Base-by-base conservation (phyloP, 2,797 vertebrate species). In the Neosilurus mollespiculum region DNA sequence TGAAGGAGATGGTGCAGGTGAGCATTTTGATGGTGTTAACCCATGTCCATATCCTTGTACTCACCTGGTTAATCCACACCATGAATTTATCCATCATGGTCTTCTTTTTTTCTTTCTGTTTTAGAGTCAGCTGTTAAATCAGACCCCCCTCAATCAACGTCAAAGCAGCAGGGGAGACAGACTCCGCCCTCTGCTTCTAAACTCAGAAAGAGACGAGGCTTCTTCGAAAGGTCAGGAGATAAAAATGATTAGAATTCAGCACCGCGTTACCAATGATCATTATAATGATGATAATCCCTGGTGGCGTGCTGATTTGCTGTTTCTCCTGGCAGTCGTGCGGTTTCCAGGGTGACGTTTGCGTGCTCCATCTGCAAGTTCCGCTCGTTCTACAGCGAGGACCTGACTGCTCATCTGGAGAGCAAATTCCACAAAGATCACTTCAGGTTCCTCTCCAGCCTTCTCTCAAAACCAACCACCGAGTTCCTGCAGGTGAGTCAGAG, bases 401-500 rank as follows among this genome's bases (percentile, higher is more conserved):
- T 99, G 96, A 92, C 92, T 58, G 87, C 82, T 81, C 97, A 98
- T 81, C 93, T 99, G 0, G 96, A 97, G 61, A 99, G 97, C 89
- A 96, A 94, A 78, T 99, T 99, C 90, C 97, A 99, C 86, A 97
- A 97, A 90, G 97, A 98, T 22, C 97, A 98, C 83, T 97, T 98
- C 85, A 96, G 95, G 88, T 99, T 95, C 26, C 95, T 99, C 0
- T 94, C 96, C 67, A 93, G 93, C 86, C 96, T 97, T 80, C 90
- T 99, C 73, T 95, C 96, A 10, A 96, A 97, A 71, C 96, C 97
- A 83, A 97, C 96, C 0, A 96, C 96, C 0, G 97, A 98, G 86
- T 99, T 99, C 85, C 92, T 98, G 24, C 94, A 98, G 95, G 97
- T 98, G 87, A 87, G 6, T 5, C 9, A 12, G 15, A 6, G 10